A percentile compares a stretch with the other conserved stretches of the same genome.
Conservation (phyloP, 2,797 vertebrate genomes). For the Tauraco hartlaubi region DNA sequence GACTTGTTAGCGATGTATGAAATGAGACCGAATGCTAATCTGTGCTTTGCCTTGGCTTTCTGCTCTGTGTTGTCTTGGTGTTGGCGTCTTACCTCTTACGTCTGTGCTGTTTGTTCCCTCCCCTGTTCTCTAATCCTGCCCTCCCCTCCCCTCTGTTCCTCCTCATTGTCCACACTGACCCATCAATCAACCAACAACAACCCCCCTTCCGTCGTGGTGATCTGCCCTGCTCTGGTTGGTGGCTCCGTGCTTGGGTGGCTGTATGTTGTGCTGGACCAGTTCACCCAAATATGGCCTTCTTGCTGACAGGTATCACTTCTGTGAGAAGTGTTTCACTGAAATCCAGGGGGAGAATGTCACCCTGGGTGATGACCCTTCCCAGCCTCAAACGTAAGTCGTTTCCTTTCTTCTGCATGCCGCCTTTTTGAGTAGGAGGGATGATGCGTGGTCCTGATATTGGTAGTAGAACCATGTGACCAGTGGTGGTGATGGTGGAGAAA, state of each 20-base stretch:
- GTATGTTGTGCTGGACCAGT: constrained; percentile 86
- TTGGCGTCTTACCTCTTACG: constrained; percentile 83
- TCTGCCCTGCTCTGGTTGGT: constrained; percentile 87
- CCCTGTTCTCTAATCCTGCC: constrained; percentile 89
- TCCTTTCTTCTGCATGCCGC: neutral
- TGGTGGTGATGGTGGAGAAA: neutral
- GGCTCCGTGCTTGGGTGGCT: constrained; percentile 86
- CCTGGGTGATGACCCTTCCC: constrained; percentile 96
- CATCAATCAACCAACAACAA: constrained; percentile 86
- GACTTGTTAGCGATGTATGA: constrained; percentile 61
- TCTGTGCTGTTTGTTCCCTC: constrained; percentile 85
- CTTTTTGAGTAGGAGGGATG: neutral
- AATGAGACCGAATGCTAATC: constrained; percentile 85
- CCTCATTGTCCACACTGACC: constrained; percentile 85
- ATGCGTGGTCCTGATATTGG: neutral
- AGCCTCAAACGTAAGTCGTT: constrained; percentile 95
- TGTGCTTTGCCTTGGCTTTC: constrained; percentile 87
- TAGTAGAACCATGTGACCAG: neutral
- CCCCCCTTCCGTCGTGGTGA: constrained; percentile 83
- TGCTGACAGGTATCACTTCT: constrained; percentile 97
- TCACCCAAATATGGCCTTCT: constrained; percentile 83
- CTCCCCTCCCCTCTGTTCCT: constrained; percentile 79
- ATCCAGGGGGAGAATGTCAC: constrained; percentile 99
- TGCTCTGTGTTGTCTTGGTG: constrained; percentile 86
- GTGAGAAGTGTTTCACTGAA: constrained; percentile 99